Conservation (phyloP, 2,797 vertebrate genomes). For the Paratrypauchen microcephalus region DNA sequence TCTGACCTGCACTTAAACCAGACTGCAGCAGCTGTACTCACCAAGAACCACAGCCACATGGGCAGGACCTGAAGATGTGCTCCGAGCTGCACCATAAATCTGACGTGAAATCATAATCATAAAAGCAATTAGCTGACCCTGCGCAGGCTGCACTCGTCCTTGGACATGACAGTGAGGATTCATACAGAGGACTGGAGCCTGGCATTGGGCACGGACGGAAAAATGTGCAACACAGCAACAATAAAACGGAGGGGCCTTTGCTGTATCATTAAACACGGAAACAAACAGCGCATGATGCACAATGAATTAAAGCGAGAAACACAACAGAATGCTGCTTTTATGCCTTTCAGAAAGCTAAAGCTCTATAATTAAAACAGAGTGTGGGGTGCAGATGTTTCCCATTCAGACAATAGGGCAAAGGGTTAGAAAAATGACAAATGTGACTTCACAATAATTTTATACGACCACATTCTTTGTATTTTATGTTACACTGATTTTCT, state of each 20-base stretch:
- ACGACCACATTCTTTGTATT: not conserved
- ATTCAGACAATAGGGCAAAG: not conserved
- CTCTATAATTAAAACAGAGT: constrained; percentile 33
- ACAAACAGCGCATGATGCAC: constrained; percentile 68
- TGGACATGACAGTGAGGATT: constrained; percentile 84
- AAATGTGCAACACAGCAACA: constrained; percentile 82
- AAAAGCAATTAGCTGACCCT: constrained; percentile 88
- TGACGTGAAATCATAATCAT: constrained; percentile 87
- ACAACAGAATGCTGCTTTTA: constrained; percentile 50
- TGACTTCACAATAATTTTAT: not conserved
- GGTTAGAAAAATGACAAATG: not conserved
- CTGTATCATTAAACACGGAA: constrained; percentile 81
- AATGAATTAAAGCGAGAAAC: constrained; percentile 57
- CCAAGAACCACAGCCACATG: constrained; percentile 69
- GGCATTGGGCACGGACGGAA: constrained; percentile 55
- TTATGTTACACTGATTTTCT: constrained; percentile 8
- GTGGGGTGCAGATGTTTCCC: constrained; percentile 21
- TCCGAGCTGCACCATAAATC: constrained; percentile 83
- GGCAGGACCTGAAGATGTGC: constrained; percentile 78
- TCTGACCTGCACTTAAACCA: constrained; percentile 77
- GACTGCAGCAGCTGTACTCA: constrained; percentile 79
- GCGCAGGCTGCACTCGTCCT: constrained; percentile 76
- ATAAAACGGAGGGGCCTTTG: constrained; percentile 79
- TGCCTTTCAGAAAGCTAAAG: constrained; percentile 39
- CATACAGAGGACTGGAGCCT: constrained; percentile 79